Conservation (phyloP, 2,888 invertebrate species). For the Invenusta paracnida region DNA sequence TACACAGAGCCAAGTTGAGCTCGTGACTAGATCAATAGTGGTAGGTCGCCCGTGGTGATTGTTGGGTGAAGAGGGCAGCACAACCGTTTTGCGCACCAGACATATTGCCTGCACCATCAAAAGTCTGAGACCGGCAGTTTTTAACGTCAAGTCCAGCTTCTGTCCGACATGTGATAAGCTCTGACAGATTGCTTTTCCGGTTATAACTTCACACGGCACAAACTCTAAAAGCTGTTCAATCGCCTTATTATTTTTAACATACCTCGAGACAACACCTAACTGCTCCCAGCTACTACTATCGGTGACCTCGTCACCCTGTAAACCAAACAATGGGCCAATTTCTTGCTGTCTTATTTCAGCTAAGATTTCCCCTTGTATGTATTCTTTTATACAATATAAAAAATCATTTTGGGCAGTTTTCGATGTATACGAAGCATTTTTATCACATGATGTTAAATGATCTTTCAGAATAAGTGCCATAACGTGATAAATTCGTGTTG, state of each 20-base stretch:
- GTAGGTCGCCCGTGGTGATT: not conserved
- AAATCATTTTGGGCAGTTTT: not conserved
- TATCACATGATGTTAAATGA: not conserved
- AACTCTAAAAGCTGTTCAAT: not conserved
- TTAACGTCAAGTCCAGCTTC: not conserved
- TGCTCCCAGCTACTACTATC: not conserved
- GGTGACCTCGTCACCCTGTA: not conserved
- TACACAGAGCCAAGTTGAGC: not conserved
- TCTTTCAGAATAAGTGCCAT: not conserved
- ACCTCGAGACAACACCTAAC: not conserved
- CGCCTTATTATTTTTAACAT: not conserved
- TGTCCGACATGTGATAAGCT: not conserved
- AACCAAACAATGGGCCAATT: not conserved
- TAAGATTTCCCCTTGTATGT: not conserved
- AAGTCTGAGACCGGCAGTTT: not conserved
- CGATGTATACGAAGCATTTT: not conserved
- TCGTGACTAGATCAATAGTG: not conserved
- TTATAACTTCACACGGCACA: not conserved
- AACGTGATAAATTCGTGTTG: too few species aligned
- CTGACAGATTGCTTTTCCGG: not conserved
- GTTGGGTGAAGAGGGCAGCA: not conserved
- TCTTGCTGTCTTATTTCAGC: not conserved
- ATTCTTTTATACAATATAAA: not conserved
- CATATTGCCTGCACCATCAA: not conserved
- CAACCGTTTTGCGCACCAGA: not conserved